Base-by-base conservation (phyloP, 2,113 vertebrate genomes). In the Xiphophorus couchianus region DNA sequence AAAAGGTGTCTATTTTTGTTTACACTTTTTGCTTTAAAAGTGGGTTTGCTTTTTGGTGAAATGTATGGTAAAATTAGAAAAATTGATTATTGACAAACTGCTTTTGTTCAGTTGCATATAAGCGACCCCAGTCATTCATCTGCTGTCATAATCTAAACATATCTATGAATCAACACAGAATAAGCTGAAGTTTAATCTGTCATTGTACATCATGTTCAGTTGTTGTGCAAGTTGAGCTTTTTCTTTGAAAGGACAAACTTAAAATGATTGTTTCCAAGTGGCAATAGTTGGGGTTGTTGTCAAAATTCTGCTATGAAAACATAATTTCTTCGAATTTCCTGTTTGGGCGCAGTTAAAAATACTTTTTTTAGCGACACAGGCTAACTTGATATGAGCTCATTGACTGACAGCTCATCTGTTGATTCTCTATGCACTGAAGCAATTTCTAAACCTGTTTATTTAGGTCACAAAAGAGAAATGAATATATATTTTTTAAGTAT, bases 1-100 rank as follows among this genome's bases (percentile, higher is more conserved):
- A 88, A 90, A 73, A 44, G 89, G 80, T 65, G 77, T 84, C 54
- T 86, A 48, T 62, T 73, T 74, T 77, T 78, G n/a, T 78, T 73
- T 30, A 78, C 6, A 39, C 30, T 12, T 3, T 65, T 65, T 12
- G 22, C 22, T 11, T 58, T 25, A n/a, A 58, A 58, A 10, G 2
- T n/a, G 51, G 51, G 25, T 58, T 10, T 25, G 2, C 17, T 58
- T 58, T 58, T n/a, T 58, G 51, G 44, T 48, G 5, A 15, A 25
- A 19, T 2, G 30, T 8, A 64, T 17, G 17, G 3, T 25, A 33
- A 15, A 63, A 64, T 33, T 31, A 33, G n/a, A 33, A 33, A 64
- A 22, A 35, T 25, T 3, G 6, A 35, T 11, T 25, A 35, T 48
- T 19, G 44, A 48, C 14, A 42, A 14, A 15, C 28, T 64, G 17